Evolutionary conservation across 2,797 vertebrate genomes (phyloP).

Genomic region (Urosaurus nigricauda): DNA sequence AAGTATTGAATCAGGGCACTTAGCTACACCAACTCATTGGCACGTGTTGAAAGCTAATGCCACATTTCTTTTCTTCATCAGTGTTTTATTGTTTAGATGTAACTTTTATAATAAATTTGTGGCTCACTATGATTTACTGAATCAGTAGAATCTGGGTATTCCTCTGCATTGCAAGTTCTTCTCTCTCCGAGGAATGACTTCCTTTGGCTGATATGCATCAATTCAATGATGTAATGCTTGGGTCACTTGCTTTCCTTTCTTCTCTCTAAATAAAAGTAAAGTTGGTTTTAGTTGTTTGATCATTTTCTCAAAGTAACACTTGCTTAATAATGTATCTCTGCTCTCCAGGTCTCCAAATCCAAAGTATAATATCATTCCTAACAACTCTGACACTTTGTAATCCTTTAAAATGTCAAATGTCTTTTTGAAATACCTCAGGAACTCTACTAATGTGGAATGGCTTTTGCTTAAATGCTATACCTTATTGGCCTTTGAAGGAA

Average conservation of each 20-base stretch:
- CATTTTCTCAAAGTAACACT: slow-evolving; percentile 13
- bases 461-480: slow-evolving; percentile 41
- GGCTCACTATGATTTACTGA: too few species aligned
- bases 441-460: neutral
- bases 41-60: too few species aligned
- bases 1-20: too few species aligned
- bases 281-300: neutral
- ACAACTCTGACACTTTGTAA: slow-evolving; percentile 34
- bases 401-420: slow-evolving; percentile 43
- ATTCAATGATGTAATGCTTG: neutral
- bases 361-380: slow-evolving; percentile 29
- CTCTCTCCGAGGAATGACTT: neutral
- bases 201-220: neutral
- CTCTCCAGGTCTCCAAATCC: slow-evolving; percentile 5
- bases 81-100: too few species aligned
- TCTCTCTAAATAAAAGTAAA: neutral
- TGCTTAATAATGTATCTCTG: slow-evolving; percentile 13
- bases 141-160: too few species aligned
- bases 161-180: too few species aligned
- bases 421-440: slow-evolving; percentile 28
- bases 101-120: too few species aligned
- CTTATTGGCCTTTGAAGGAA: slow-evolving; percentile 32
- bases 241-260: neutral
- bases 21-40: too few species aligned
- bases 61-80: too few species aligned